Base-by-base conservation (phyloP, 2,113 vertebrate species). In the Hypomesus transpacificus region DNA sequence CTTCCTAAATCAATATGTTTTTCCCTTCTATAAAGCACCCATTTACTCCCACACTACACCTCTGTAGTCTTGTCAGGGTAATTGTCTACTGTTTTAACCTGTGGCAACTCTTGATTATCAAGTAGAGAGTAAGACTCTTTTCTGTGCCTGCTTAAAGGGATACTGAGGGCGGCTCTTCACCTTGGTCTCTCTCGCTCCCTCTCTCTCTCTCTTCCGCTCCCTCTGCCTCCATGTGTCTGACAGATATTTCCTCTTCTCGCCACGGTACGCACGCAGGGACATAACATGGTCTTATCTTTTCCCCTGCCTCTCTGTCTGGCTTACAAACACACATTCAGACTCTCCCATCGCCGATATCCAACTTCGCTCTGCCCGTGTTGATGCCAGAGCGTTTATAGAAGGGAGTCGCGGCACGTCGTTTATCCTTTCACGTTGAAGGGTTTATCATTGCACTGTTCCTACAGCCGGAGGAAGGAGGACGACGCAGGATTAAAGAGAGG, bases 101-200 rank as follows among this genome's bases (percentile, higher is more conserved):
- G 51, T 39, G 68, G 68, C 68, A 54, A 24, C 54, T 1, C 72
- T 75, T 66, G 68, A 76, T 74, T 63, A 68, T 68, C 64, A 31
- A n/a, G 28, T 54, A 51, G 66, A 56, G 56, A 28, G n/a, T 14
- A 22, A 53, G 53, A n/a, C 50, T 56, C 46, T 63, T 54, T 3
- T 51, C 28, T 46, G 34, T 46, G 61, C n/a, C 13, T 73, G 31
- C 70, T 75, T 69, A 21, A 46, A 60, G 26, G 46, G 39, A 46
- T 46, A 46, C 39, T 13, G 39, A 1, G 39, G 9, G 39, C 39
- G 9, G 39, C 24, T 64, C 46, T 66, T 60, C 69, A 66, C 61
- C 14, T 61, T 14, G n/a, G 1, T 24, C 1, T 22, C 58, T 60
- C 21, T 14, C 20, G 4, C 21, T 24, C 39, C 1, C 57, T 4